Percentiles rank a stretch among this genome's conserved stretches.
phyloP scores from a whole-genome alignment of 2,797 vertebrate genomes.

The Champsocephalus gunnari region DNA sequence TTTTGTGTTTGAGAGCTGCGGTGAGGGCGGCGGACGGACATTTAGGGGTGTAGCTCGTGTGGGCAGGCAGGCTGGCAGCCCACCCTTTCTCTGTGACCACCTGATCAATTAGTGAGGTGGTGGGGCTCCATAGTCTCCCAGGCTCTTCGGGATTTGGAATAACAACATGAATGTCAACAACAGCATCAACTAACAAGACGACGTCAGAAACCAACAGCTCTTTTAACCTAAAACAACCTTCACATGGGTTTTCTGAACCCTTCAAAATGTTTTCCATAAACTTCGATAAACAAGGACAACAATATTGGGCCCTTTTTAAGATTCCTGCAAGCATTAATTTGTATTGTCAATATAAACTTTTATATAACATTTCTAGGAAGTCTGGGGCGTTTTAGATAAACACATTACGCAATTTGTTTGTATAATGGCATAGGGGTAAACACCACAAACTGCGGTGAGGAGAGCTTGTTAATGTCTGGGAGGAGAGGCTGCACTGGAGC shows the following conservation, averaged over 20 bases:
- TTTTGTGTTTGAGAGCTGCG: constrained; percentile 68
- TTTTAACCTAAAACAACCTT: constrained; percentile 31
- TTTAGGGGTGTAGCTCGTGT: constrained; percentile 69
- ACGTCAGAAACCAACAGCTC: constrained; percentile 36
- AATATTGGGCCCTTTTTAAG: constrained; percentile 54
- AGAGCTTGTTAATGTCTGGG: constrained; percentile 74
- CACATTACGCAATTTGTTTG: constrained; percentile 79
- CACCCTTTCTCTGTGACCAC: constrained; percentile 68
- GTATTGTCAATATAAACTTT: constrained; percentile 75
- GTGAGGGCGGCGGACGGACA: constrained; percentile 64
- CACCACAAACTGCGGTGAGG: constrained; percentile 74
- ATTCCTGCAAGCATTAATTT: constrained; percentile 63
- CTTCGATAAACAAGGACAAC: constrained; percentile 17
- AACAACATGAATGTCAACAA: constrained; percentile 67
- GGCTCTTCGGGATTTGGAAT: constrained; percentile 55
- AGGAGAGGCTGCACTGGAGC: constrained; percentile 61
- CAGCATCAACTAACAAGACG: constrained; percentile 17
- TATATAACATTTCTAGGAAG: constrained; percentile 62
- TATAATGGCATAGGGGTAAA: constrained; percentile 72
- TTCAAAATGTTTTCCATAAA: constrained; percentile 25
- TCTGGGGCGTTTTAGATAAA: constrained; percentile 69
- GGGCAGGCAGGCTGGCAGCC: constrained; percentile 73
- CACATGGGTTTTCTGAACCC: background rate
- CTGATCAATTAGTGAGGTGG: constrained; percentile 75
- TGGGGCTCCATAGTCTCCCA: constrained; percentile 55